These are phyloP conservation scores for Heteropelma amictum DNA, from an alignment of 2,888 invertebrate genomes.

Conservation along the genomic window DNA sequence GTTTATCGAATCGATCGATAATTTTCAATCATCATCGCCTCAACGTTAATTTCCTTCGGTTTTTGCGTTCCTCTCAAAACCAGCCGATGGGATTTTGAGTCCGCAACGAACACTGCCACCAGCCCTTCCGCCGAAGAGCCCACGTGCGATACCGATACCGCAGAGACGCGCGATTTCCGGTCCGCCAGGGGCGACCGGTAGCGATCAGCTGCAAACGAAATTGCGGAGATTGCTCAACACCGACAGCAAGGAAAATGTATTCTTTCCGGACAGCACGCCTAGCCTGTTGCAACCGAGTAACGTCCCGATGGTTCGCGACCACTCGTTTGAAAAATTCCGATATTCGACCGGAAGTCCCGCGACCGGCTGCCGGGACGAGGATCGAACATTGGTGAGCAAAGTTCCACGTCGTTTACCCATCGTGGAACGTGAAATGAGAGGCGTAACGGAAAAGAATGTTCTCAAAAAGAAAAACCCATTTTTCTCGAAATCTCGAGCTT, in stretches of 20 bases:
- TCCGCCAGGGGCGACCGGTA: constrained; percentile 75
- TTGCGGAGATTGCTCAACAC: constrained; percentile 87
- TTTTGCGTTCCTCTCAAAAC: neutral
- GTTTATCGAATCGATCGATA: neutral
- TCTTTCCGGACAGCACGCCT: constrained; percentile 78
- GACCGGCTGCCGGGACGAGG: constrained; percentile 71
- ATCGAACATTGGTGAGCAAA: constrained; percentile 51
- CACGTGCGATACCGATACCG: constrained; percentile 78
- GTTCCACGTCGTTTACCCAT: too few relatives aligned
- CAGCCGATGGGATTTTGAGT: constrained; percentile 70
- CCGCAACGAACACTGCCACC: constrained; percentile 75
- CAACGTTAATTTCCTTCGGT: neutral
- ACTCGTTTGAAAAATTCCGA: constrained; percentile 67
- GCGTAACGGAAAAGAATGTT: too few relatives aligned
- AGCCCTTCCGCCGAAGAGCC: constrained; percentile 79
- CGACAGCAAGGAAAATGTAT: constrained; percentile 86
- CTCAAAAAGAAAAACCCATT: too few relatives aligned
- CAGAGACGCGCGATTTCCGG: constrained; percentile 74
- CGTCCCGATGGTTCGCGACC: constrained; percentile 60
- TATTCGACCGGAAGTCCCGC: constrained; percentile 72
- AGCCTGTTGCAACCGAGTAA: constrained; percentile 43
- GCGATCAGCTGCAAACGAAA: constrained; percentile 87
- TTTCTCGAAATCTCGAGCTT: too few relatives aligned
- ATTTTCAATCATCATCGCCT: neutral
- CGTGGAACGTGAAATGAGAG: too few relatives aligned